These are phyloP conservation scores for Peromyscus attwateri DNA, from an alignment of 2,797 vertebrate genomes.

Conservation along the genomic window DNA sequence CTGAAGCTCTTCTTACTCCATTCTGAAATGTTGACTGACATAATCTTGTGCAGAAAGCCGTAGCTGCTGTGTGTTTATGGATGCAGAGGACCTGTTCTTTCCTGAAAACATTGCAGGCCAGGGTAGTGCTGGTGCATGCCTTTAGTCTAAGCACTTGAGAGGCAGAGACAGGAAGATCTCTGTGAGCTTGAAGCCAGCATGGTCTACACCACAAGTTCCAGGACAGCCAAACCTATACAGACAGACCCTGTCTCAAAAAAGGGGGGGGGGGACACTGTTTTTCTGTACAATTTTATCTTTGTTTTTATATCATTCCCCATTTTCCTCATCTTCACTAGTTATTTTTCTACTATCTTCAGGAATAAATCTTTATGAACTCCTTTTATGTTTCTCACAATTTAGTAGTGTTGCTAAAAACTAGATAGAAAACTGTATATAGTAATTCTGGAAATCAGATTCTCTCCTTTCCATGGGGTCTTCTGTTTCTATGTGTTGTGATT, in stretches of 20 bases:
- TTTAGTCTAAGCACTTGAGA: not conserved
- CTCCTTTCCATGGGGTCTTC: not conserved
- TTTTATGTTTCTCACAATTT: not conserved
- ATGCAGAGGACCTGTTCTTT: not conserved
- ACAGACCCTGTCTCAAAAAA: not conserved
- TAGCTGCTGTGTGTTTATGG: not conserved
- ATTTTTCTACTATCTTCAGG: not conserved
- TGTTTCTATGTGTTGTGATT: not conserved
- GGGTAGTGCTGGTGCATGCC: not conserved
- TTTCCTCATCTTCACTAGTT: not conserved
- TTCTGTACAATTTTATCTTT: not conserved
- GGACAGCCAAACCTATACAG: not conserved
- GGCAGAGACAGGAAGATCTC: not conserved
- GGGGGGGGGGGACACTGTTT: not conserved
- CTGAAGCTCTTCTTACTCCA: not conserved
- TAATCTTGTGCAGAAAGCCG: not conserved
- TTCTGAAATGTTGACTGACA: not conserved
- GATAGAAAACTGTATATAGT: not conserved
- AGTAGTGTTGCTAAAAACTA: not conserved
- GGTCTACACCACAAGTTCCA: not conserved
- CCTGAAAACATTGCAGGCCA: not conserved
- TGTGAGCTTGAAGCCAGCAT: not conserved
- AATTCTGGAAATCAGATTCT: not conserved
- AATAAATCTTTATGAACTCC: not conserved
- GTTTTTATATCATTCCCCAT: not conserved